Base-by-base conservation (phyloP, 1,140 invertebrate species). In the Bursaphelenchus mucronatus region DNA sequence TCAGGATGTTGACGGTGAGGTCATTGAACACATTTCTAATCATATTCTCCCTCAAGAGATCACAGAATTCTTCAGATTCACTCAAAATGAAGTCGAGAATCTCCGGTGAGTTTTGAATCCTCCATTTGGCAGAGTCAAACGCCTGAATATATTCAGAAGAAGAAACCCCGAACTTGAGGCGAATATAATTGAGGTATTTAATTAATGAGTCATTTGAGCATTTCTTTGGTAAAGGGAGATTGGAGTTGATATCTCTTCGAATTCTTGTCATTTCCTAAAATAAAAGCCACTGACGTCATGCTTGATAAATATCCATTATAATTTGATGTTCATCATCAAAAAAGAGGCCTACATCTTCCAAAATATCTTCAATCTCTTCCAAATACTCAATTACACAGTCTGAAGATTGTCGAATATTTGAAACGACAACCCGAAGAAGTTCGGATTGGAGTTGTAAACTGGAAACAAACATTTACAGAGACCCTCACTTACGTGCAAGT, bases 301-400 rank as follows among this genome's bases (percentile, higher is more conserved):
- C 1, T 17, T 30, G 8, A 11, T 54, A 11, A 54, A n/a, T 17
- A 15, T 13, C 11, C 13, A 15, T 13, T 54, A 54, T n/a, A 30
- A 11, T 2, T 54, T 13, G 57, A 59, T 44, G 30, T 30, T 30
- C 30, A 30, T 5, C 30, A 30, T 30, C 30, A 30, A 30, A n/a
- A n/a, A n/a, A 30, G 30, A 30, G 30, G 30, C 30, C 11, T 44
- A 59, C 57, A 3, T 59, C 19, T 13, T 39, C 46, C 2, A 59
- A 59, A 11, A 39, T 43, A 6, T 59, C 57, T 50, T 59, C 57
- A 50, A 40, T 44, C 11, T 59, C 57, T 59, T 59, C 57, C 11
- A 59, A 19, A 44, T 44, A 59, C 15, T 59, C 57, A 3, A 40
- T 30, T 30, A 30, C 30, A 30, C 30, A 30, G 30, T 30, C 30